These are phyloP conservation scores for Aphodius sticticus DNA, from an alignment of 2,888 invertebrate genomes.

Conservation along the genomic window DNA sequence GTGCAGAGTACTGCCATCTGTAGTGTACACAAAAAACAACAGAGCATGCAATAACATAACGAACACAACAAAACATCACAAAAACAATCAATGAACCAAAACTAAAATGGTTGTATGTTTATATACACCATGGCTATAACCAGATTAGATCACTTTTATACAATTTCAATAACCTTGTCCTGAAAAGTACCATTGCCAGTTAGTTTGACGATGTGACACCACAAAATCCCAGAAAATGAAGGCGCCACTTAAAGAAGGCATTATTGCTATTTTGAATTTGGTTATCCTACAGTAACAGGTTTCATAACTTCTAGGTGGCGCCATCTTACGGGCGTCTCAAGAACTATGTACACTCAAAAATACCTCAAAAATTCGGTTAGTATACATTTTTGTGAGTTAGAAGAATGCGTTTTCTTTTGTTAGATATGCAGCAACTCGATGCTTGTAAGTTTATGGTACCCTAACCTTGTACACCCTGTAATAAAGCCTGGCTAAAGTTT, in stretches of 20 bases:
- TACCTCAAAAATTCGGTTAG: background rate
- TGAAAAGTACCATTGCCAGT: background rate
- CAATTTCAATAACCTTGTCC: background rate
- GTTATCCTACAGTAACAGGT: background rate
- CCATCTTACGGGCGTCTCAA: background rate
- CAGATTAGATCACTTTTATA: background rate
- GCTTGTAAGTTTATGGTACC: conserved; percentile 27
- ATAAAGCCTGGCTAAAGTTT: conserved; percentile 59
- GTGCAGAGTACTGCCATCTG: conserved; percentile 42
- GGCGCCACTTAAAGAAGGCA: too few species aligned
- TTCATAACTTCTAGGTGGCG: background rate
- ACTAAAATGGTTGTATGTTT: background rate
- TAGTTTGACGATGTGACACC: background rate
- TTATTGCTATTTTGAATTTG: too few species aligned
- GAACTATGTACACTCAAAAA: background rate
- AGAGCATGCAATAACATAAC: conserved; percentile 28
- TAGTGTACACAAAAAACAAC: conserved; percentile 23
- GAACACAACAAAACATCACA: background rate
- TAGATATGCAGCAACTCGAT: background rate
- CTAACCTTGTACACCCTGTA: conserved; percentile 63
- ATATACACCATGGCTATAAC: background rate
- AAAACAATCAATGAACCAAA: conserved; percentile 5
- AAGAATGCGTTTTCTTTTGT: background rate
- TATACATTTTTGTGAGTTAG: conserved; percentile 9
- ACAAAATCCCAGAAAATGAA: background rate